Conservation (phyloP, 2,888 invertebrate species). For the Eilema sororculum region DNA sequence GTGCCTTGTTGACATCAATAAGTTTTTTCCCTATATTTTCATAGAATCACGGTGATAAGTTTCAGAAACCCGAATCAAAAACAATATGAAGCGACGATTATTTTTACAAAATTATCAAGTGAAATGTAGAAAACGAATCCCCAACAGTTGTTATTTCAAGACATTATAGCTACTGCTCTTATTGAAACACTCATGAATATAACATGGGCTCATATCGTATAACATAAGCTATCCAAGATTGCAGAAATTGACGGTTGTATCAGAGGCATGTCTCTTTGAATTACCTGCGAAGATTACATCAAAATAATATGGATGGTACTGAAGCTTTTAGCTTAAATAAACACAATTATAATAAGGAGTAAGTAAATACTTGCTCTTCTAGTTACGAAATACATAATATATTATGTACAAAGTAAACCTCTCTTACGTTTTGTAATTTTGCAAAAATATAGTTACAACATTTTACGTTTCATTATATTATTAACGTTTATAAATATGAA, state of each 20-base stretch:
- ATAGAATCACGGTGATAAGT: too few species aligned
- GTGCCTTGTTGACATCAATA: too few species aligned
- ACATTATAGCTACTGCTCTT: background rate
- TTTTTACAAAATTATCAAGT: too few species aligned
- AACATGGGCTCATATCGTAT: background rate
- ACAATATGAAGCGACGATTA: too few species aligned
- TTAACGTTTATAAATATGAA: background rate
- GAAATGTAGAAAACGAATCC: background rate
- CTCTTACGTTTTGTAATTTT: background rate
- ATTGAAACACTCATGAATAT: background rate
- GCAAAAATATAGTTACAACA: background rate
- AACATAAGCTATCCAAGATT: slow-evolving; percentile 6
- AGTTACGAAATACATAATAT: background rate
- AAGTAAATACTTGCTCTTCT: background rate
- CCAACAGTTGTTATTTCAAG: background rate
- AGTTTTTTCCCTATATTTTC: too few species aligned
- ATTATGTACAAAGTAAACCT: background rate
- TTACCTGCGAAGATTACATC: background rate
- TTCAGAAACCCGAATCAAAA: too few species aligned
- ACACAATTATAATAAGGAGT: background rate
- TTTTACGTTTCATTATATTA: background rate
- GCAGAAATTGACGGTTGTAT: background rate
- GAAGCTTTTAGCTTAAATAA: background rate
- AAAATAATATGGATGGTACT: background rate
- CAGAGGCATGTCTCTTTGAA: background rate